Percentiles rank a stretch among this genome's conserved stretches.
Conservation (phyloP, 2,888 invertebrate species). For the Metopia argyrocephala region DNA sequence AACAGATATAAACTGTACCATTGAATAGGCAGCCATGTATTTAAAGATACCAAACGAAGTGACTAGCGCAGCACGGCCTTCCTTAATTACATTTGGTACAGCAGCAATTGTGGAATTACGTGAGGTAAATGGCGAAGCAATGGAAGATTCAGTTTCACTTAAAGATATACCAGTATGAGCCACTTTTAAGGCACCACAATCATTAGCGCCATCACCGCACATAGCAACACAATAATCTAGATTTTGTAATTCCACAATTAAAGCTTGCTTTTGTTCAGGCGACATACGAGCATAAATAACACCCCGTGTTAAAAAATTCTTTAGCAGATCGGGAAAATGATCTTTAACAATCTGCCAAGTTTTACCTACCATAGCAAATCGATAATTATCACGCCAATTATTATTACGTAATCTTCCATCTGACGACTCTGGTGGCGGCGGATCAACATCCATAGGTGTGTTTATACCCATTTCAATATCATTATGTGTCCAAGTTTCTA, state of each 20-base stretch:
- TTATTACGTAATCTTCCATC: constrained; percentile 40
- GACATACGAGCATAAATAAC: constrained; percentile 96
- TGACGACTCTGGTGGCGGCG: constrained; percentile 4
- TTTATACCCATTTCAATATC: constrained; percentile 71
- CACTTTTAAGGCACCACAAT: constrained; percentile 95
- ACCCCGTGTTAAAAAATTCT: constrained; percentile 86
- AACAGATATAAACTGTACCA: constrained; percentile 95
- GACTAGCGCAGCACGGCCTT: constrained; percentile 95
- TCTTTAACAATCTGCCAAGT: constrained; percentile 87
- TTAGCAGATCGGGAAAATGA: constrained; percentile 84
- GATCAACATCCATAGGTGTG: constrained; percentile 44
- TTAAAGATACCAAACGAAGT: constrained; percentile 99
- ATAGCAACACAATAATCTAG: constrained; percentile 92
- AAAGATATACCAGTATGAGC: constrained; percentile 95
- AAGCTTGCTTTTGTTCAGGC: constrained; percentile 96
- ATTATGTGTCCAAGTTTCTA: constrained; percentile 81
- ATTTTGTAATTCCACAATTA: constrained; percentile 91
- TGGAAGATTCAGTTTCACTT: constrained; percentile 94
- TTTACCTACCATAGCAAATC: constrained; percentile 84
- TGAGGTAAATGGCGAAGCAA: constrained; percentile 96
- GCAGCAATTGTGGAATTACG: constrained; percentile 91
- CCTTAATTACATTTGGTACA: constrained; percentile 88
- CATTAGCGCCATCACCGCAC: constrained; percentile 99
- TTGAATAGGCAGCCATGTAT: constrained; percentile 97
- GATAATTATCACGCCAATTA: constrained; percentile 77